These are phyloP conservation scores for Lepidurus arcticus DNA, from an alignment of 1,140 invertebrate genomes.

Conservation along the genomic window DNA sequence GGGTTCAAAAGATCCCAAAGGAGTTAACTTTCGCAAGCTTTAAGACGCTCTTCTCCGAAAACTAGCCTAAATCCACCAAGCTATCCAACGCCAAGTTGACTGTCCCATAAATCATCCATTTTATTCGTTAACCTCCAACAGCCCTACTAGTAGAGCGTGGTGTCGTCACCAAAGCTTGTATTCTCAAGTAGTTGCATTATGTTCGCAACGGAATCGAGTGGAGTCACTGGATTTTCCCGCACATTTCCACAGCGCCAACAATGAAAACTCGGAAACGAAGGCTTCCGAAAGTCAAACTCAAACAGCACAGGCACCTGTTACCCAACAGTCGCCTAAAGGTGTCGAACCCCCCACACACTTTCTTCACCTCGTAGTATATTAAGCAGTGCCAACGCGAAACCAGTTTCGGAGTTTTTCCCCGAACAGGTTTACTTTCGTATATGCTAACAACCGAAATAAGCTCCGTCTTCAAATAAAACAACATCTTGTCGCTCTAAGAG, in stretches of 20 bases:
- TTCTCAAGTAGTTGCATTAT: too few species aligned
- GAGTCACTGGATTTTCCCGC: too few species aligned
- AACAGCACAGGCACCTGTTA: not conserved
- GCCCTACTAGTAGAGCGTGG: too few species aligned
- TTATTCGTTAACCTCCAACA: too few species aligned
- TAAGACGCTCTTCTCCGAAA: not conserved
- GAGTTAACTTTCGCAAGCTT: not conserved
- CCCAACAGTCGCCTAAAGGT: not conserved
- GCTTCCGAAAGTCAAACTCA: too few species aligned
- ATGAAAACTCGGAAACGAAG: too few species aligned
- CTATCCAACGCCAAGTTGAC: not conserved
- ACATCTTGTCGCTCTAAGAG: not conserved
- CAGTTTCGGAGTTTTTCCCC: not conserved
- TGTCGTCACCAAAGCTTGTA: too few species aligned
- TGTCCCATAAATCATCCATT: not conserved
- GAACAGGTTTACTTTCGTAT: not conserved
- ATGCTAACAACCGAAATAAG: not conserved
- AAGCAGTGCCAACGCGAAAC: not conserved
- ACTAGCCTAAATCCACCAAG: too few species aligned
- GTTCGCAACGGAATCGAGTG: too few species aligned
- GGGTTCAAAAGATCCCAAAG: not conserved
- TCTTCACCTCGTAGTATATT: not conserved
- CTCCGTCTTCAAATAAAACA: not conserved
- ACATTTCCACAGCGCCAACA: too few species aligned
- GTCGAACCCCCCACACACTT: not conserved